phyloP scores from a whole-genome alignment of 2,113 vertebrate species.

The Heterocephalus glaber region DNA sequence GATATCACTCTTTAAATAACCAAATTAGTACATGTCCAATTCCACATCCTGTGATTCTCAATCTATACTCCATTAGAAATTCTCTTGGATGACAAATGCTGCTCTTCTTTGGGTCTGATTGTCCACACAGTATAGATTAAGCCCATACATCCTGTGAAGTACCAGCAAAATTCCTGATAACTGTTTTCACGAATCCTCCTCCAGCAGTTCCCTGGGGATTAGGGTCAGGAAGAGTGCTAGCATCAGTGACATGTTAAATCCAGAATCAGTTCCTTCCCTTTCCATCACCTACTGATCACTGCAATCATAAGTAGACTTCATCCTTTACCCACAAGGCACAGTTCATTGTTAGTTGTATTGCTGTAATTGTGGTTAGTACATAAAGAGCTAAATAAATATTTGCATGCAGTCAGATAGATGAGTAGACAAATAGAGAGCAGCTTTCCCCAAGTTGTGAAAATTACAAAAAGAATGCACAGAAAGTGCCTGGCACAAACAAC shows the following conservation, averaged over 20 bases:
- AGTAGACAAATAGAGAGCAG: background rate
- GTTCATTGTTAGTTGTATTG: background rate
- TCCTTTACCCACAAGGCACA: background rate
- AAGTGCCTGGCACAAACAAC: background rate
- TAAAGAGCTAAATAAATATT: background rate
- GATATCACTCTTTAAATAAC: background rate
- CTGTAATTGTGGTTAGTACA: background rate
- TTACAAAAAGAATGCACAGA: background rate
- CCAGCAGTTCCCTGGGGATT: background rate
- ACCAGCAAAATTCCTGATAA: background rate
- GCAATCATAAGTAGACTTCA: background rate
- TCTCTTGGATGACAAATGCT: background rate
- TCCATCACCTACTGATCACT: background rate
- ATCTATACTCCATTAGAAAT: background rate
- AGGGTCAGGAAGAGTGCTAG: background rate
- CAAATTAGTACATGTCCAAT: background rate
- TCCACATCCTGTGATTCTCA: background rate
- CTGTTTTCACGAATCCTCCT: background rate
- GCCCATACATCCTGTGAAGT: background rate
- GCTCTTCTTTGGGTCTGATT: background rate
- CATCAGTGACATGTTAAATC: background rate
- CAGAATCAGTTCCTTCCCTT: background rate
- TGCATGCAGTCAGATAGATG: background rate
- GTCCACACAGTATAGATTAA: background rate
- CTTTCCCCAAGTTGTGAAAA: background rate